These are phyloP conservation scores for Trematocara nigrifrons DNA, from an alignment of 2,113 vertebrate genomes.

Conservation along the genomic window DNA sequence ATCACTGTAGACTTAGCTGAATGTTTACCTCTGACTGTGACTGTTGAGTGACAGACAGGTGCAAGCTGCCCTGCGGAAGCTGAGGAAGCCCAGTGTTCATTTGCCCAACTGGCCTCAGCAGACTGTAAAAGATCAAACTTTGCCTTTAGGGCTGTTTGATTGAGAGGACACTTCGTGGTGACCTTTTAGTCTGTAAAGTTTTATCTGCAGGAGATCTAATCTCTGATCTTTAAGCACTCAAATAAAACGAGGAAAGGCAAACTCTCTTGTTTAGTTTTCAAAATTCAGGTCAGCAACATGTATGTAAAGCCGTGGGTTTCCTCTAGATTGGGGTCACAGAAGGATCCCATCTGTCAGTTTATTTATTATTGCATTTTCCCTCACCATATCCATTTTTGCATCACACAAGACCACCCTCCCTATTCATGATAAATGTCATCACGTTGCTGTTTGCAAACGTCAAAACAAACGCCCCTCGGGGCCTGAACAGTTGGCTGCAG, in stretches of 20 bases:
- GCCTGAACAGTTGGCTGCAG: constrained; percentile 22
- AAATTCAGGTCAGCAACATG: neutral
- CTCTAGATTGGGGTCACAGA: constrained; percentile 21
- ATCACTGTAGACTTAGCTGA: neutral
- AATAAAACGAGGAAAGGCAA: neutral
- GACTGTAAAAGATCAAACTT: constrained; percentile 50
- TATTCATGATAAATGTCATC: constrained; percentile 28
- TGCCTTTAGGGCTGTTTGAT: constrained; percentile 37
- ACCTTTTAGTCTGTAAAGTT: constrained; percentile 25
- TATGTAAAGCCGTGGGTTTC: neutral
- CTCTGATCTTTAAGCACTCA: neutral
- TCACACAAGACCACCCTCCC: neutral
- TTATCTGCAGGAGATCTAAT: constrained; percentile 27
- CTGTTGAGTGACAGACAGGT: constrained; percentile 43
- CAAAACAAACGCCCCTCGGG: constrained; percentile 13
- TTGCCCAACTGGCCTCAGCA: constrained; percentile 8
- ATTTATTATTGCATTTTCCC: constrained; percentile 39
- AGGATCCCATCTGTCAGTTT: constrained; percentile 56
- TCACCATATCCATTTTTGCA: neutral
- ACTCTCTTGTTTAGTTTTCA: neutral
- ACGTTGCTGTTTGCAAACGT: neutral
- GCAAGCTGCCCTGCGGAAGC: neutral
- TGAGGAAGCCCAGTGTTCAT: neutral
- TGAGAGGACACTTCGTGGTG: constrained; percentile 22
- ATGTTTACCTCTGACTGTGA: neutral